Percentiles rank a stretch among this genome's conserved stretches.
Evolutionary conservation across 2,113 vertebrate species (phyloP).

Genomic region (Tachysurus fulvidraco): DNA sequence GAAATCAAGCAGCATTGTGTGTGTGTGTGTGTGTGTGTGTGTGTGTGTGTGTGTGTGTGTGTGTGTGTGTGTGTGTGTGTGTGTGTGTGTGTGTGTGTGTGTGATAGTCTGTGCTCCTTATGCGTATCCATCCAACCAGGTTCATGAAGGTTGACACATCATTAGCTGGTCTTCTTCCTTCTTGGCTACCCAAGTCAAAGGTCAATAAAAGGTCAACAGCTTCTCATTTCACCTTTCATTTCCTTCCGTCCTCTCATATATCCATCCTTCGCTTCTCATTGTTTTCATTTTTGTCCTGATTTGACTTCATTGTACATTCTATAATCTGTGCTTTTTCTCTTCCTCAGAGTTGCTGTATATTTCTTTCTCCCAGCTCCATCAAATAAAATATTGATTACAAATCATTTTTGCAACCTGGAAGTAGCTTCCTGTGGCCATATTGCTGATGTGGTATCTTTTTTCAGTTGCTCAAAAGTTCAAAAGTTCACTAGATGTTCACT

Average conservation of each 20-base stretch:
- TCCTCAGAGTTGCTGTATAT: neutral
- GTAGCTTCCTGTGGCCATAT: neutral
- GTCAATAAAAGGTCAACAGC: constrained; percentile 33
- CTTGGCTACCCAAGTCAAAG: constrained; percentile 18
- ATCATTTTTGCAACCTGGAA: neutral
- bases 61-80: constrained; percentile 14
- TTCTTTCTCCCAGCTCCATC: neutral
- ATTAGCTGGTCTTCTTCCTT: constrained; percentile 22
- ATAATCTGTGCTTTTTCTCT: neutral
- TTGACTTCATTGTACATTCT: constrained; percentile 1
- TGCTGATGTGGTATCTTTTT: neutral
- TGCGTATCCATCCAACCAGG: constrained; percentile 15
- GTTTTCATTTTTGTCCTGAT: constrained; percentile 13
- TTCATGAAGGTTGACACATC: constrained; percentile 31
- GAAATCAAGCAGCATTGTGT: neutral
- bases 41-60: too few relatives aligned
- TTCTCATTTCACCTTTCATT: constrained; percentile 27
- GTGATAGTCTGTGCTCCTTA: neutral
- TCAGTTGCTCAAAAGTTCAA: neutral
- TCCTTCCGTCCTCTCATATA: constrained; percentile 12
- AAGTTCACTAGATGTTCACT: neutral
- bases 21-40: too few relatives aligned
- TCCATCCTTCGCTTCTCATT: neutral
- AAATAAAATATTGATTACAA: constrained; percentile 11
- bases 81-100: neutral